Evolutionary conservation across 2,888 invertebrate genomes (phyloP), one percentile per base, ranked within the genome.

Genomic region (Dicycla oo): DNA sequence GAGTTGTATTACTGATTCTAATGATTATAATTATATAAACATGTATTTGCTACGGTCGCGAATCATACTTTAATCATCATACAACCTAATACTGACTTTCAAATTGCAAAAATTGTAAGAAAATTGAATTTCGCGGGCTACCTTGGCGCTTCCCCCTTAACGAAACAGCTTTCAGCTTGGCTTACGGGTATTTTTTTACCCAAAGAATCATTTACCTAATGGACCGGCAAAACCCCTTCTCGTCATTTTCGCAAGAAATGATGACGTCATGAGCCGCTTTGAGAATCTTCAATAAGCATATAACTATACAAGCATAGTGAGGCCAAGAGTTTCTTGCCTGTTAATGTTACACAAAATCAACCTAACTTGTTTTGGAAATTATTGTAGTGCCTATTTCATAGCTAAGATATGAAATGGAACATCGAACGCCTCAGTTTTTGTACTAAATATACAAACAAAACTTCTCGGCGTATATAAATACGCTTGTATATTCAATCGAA

Each of bases 201-300:
- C 62, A 60, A 74, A 67, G 63, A 79, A 78, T 80, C 45, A 78
- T 82, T 81, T 80, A 62, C 82, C 30, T 82, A 73, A 80, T 80
- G 80, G 78, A 68, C 57, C 45, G 45, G 67, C 65, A 60, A 64
- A 73, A 70, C 64, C 66, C 67, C 18, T 70, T 56, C 18, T 30
- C 58, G 40, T 64, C 58, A 78, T 74, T 66, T 69, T 74, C 60
- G 43, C 58, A 82, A 71, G 69, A 82, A 64, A 78, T 54, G 47
- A 81, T 78, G 82, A 82, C 73, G 66, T 74, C 67, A 68, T 62
- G 43, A 54, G 65, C 26, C 38, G 53, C 45, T 62, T 63, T 62
- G 49, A 62, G 62, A 58, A 69, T 64, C 62, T 68, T 60, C 40
- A 66, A 47, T 58, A 69, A 71, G 65, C 56, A 49, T 15, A 43